phyloP scores from a whole-genome alignment of 2,113 vertebrate genomes.

The Mesocricetus auratus region DNA sequence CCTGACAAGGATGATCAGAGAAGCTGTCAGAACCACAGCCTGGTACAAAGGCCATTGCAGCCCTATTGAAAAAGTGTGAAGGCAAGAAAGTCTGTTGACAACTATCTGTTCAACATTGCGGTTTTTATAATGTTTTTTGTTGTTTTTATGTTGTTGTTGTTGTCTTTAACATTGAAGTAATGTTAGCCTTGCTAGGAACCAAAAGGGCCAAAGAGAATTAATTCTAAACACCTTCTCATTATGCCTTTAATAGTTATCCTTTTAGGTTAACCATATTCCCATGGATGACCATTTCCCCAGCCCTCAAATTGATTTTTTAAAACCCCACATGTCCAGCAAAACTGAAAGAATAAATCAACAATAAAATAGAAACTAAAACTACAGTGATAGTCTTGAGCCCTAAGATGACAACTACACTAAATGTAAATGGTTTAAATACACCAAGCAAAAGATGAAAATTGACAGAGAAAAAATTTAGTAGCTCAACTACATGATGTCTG shows the following conservation, averaged over 20 bases:
- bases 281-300: neutral
- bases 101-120: neutral
- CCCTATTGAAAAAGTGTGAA: neutral
- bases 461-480: neutral
- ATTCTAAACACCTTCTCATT: neutral
- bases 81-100: neutral
- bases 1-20: neutral
- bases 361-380: neutral
- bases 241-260: neutral
- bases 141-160: no score
- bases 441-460: neutral
- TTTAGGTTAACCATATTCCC: neutral
- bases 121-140: no score
- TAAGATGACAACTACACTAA: slow-evolving; percentile 44
- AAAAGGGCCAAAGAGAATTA: neutral
- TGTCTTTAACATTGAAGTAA: no score
- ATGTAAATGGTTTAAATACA: slow-evolving; percentile 30
- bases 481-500: neutral
- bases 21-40: neutral
- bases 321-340: neutral
- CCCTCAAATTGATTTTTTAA: neutral
- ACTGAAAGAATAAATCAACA: neutral
- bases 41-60: neutral
- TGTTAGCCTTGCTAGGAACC: neutral
- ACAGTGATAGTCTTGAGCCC: neutral